phyloP scores from a whole-genome alignment of 1,140 invertebrate genomes.

The Pogonomyrmex barbatus region DNA sequence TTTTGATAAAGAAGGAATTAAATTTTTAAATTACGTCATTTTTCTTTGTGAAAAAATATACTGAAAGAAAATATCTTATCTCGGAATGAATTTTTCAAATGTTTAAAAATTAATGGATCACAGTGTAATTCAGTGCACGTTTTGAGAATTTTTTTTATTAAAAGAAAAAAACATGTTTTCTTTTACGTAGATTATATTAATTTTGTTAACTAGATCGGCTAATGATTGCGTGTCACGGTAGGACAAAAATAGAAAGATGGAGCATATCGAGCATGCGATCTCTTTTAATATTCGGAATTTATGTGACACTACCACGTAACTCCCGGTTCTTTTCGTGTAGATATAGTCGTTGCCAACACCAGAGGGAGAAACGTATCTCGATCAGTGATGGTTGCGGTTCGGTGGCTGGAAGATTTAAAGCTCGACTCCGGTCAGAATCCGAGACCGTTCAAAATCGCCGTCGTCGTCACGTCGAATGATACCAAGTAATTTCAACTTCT shows the following conservation, averaged over 20 bases:
- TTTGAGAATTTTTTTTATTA: neutral
- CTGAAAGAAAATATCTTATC: neutral
- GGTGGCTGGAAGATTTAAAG: slow-evolving; percentile 41
- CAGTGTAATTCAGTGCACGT: neutral
- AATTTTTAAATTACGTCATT: neutral
- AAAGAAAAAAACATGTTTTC: no score
- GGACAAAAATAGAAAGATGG: neutral
- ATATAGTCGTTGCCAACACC: neutral
- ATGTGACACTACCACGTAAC: slow-evolving; percentile 1
- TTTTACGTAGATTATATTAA: slow-evolving; percentile 1
- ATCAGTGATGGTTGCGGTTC: slow-evolving; percentile 1
- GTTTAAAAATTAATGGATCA: neutral
- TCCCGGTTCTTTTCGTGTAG: neutral
- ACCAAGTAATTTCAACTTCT: slow-evolving; percentile 34
- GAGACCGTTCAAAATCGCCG: slow-evolving; percentile 4
- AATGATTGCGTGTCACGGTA: neutral
- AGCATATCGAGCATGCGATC: neutral
- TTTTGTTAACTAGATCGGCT: neutral
- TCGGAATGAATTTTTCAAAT: neutral
- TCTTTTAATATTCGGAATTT: neutral
- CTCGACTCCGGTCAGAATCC: slow-evolving; percentile 18
- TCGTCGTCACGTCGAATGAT: neutral
- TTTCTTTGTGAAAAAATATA: neutral
- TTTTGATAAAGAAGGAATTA: neutral
- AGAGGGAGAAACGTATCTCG: neutral